These are phyloP conservation scores for Athalia cordata DNA, from an alignment of 2,888 invertebrate species.

Conservation along the genomic window DNA sequence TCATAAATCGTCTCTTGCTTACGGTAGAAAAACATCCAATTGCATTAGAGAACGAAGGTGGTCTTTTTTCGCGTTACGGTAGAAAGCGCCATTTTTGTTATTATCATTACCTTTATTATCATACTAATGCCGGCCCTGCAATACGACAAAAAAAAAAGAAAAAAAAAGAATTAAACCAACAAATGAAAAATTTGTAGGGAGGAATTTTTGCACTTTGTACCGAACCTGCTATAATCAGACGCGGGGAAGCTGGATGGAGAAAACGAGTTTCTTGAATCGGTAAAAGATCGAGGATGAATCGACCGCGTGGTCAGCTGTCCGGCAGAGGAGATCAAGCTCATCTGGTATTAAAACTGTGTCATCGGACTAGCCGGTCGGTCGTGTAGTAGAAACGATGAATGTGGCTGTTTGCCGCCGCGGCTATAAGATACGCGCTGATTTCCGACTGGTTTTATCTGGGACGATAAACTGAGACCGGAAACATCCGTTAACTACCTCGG, in stretches of 20 bases:
- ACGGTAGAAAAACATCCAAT: constrained; percentile 25
- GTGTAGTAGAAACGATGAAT: background rate
- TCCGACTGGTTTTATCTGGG: constrained; percentile 46
- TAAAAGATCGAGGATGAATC: too few relatives aligned
- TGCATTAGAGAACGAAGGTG: constrained; percentile 19
- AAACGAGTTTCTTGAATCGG: too few relatives aligned
- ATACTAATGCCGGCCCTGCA: background rate
- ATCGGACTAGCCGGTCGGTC: constrained; percentile 30
- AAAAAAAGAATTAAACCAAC: background rate
- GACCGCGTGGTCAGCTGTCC: background rate
- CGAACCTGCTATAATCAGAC: background rate
- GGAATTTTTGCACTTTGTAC: too few relatives aligned
- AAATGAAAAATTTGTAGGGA: background rate
- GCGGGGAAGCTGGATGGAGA: background rate
- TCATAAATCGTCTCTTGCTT: constrained; percentile 8
- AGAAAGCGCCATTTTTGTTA: constrained; percentile 13
- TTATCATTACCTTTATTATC: background rate
- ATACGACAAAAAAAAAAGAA: background rate
- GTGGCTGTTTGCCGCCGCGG: background rate
- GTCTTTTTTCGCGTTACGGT: constrained; percentile 1
- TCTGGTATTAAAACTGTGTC: constrained; percentile 34
- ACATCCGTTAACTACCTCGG: constrained; percentile 28
- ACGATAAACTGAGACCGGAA: constrained; percentile 43
- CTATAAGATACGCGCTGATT: constrained; percentile 30
- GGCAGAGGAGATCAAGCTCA: too few relatives aligned